Evolutionary conservation across 1,140 invertebrate species (phyloP).

Genomic region (Nixonia krombeini): DNA sequence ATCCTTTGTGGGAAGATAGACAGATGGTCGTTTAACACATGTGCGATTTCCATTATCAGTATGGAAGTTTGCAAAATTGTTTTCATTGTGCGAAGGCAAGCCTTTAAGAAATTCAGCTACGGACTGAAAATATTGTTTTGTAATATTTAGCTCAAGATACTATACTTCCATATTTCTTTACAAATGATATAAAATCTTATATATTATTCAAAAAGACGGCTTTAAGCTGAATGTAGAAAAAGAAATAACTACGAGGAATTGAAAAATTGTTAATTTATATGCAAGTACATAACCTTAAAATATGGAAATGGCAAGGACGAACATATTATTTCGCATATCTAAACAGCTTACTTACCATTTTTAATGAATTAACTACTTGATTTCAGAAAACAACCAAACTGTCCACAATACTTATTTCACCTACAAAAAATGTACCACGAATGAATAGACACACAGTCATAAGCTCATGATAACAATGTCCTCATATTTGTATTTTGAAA

Average conservation of each 20-base stretch:
- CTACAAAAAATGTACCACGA: constrained; percentile 20
- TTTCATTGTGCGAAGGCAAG: constrained; percentile 90
- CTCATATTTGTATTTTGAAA: constrained; percentile 10
- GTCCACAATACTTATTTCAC: not conserved
- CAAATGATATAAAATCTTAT: too few species aligned
- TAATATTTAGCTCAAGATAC: not conserved
- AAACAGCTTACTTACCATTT: constrained; percentile 49
- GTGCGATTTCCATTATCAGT: constrained; percentile 87
- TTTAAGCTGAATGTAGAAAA: not conserved
- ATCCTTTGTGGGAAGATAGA: constrained; percentile 92
- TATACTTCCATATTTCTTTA: not conserved
- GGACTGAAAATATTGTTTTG: constrained; percentile 70
- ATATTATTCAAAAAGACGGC: not conserved
- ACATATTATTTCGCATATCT: not conserved
- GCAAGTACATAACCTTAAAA: constrained; percentile 6
- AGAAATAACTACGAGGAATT: not conserved
- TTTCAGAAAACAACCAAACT: constrained; percentile 11
- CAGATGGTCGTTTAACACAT: constrained; percentile 87
- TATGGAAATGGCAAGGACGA: not conserved
- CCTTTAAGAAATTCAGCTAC: constrained; percentile 92
- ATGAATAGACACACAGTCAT: constrained; percentile 18
- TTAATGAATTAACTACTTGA: constrained; percentile 16
- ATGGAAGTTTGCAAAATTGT: constrained; percentile 92
- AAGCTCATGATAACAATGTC: constrained; percentile 32
- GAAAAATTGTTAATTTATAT: constrained; percentile 14